A percentile compares a stretch with the other conserved stretches of the same genome.
These are phyloP conservation scores for Diachasma alloeum DNA, from an alignment of 1,140 invertebrate species.

Conservation along the genomic window DNA sequence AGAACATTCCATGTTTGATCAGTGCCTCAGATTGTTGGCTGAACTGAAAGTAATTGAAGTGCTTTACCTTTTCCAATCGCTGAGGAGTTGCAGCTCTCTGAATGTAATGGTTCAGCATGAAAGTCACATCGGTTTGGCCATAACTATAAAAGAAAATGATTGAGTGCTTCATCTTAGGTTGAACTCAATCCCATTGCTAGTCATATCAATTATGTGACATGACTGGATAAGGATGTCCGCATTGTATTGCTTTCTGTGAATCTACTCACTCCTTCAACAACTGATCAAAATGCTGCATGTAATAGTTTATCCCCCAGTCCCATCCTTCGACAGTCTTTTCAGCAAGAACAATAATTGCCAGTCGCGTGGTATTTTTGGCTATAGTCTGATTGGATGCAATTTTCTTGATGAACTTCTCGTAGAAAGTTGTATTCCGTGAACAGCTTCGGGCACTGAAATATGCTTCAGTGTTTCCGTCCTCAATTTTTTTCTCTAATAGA, in stretches of 20 bases:
- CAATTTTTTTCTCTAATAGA: slow-evolving; percentile 28
- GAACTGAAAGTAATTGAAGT: not conserved
- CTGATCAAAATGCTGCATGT: slow-evolving; percentile 15
- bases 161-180: too few species aligned
- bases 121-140: not conserved
- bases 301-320: slow-evolving; percentile 24
- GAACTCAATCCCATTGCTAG: not conserved
- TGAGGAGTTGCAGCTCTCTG: not conserved
- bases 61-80: slow-evolving; percentile 14
- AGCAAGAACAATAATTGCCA: slow-evolving; percentile 6
- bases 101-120: slow-evolving; percentile 17
- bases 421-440: slow-evolving; percentile 34
- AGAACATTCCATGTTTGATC: not conserved
- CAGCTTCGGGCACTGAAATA: slow-evolving; percentile 34
- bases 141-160: slow-evolving; percentile 9
- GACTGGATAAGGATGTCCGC: too few species aligned
- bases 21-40: too few species aligned
- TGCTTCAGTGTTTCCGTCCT: slow-evolving; percentile 11
- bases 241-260: too few species aligned
- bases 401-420: slow-evolving; percentile 31
- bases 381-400: not conserved
- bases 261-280: slow-evolving; percentile 21
- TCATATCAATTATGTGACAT: too few species aligned
- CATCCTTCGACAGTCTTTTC: slow-evolving; percentile 10
- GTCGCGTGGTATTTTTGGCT: slow-evolving; percentile 6